A percentile compares a stretch with the other conserved stretches of the same genome.
These are phyloP conservation scores for Rynchops niger DNA, from an alignment of 2,113 vertebrate genomes.

Conservation along the genomic window DNA sequence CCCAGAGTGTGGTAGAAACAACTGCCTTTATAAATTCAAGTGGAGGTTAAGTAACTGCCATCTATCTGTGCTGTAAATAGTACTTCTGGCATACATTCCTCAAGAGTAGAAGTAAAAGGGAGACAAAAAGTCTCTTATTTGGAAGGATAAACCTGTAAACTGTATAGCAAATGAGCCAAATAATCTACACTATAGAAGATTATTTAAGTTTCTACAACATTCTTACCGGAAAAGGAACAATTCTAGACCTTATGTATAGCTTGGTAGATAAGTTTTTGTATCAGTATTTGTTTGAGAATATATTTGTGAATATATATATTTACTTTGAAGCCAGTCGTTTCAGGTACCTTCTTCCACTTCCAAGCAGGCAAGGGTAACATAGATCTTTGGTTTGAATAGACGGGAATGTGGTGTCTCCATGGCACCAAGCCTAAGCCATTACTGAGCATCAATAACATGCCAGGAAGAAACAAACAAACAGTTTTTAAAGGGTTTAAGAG, in stretches of 20 bases:
- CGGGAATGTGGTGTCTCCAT: rapidly evolving
- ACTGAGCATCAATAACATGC: neutral
- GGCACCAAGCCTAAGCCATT: neutral
- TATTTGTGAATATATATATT: neutral
- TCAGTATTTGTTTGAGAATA: neutral
- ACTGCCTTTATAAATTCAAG: neutral
- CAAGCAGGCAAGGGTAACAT: neutral
- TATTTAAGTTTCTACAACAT: neutral
- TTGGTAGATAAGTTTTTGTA: neutral
- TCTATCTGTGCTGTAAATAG: neutral
- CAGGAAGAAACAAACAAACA: neutral
- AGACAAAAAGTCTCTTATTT: neutral
- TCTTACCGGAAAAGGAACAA: neutral
- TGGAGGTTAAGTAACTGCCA: neutral
- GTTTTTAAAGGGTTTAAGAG: neutral
- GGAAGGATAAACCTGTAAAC: neutral
- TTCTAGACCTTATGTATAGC: neutral
- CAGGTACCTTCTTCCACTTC: neutral
- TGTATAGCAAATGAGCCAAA: neutral
- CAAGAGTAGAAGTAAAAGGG: neutral
- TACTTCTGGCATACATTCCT: neutral
- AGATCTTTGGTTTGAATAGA: neutral
- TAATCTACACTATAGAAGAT: neutral
- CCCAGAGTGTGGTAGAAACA: neutral
- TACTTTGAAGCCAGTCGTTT: neutral